Evolutionary conservation across 2,797 vertebrate species (phyloP).

Genomic region (Gambelia wislizenii): DNA sequence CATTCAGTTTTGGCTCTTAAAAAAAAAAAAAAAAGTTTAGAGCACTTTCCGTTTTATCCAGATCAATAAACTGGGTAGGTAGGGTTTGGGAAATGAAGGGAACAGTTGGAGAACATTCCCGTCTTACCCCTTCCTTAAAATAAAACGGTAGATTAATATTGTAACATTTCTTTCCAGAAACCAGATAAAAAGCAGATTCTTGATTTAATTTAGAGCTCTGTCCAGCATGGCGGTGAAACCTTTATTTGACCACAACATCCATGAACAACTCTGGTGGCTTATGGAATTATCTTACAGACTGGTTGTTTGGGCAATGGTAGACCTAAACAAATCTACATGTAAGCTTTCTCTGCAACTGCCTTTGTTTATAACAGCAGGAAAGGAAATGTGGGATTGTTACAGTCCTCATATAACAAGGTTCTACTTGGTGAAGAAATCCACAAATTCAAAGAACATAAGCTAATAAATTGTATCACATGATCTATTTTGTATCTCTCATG

Average conservation of each 20-base stretch:
- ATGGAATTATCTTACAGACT: slow-evolving; percentile 9
- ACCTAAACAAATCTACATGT: background rate
- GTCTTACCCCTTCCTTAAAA: slow-evolving; percentile 19
- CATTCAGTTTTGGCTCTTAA: slow-evolving; percentile 65
- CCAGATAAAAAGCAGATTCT: background rate
- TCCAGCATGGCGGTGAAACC: slow-evolving; percentile 17
- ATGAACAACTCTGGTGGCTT: slow-evolving; percentile 27
- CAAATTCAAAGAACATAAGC: background rate
- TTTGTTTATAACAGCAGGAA: slow-evolving; percentile 15
- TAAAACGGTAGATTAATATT: slow-evolving; percentile 29
- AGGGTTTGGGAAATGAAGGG: background rate
- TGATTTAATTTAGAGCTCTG: slow-evolving; percentile 6
- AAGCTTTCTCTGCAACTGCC: slow-evolving; percentile 18
- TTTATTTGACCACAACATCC: slow-evolving; percentile 16
- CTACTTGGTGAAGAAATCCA: background rate
- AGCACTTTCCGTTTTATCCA: slow-evolving; percentile 54
- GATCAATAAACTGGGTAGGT: slow-evolving; percentile 33
- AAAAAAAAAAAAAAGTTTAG: slow-evolving; percentile 62
- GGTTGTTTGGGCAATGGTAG: background rate
- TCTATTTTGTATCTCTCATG: background rate
- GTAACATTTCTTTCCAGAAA: slow-evolving; percentile 45
- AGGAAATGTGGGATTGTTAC: slow-evolving; percentile 1
- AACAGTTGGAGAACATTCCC: slow-evolving; percentile 6
- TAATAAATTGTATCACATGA: background rate
- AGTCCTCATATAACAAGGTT: background rate